Percentiles rank a stretch among this genome's conserved stretches.
phyloP scores from a whole-genome alignment of 2,113 vertebrate species.

The Furnarius figulus region DNA sequence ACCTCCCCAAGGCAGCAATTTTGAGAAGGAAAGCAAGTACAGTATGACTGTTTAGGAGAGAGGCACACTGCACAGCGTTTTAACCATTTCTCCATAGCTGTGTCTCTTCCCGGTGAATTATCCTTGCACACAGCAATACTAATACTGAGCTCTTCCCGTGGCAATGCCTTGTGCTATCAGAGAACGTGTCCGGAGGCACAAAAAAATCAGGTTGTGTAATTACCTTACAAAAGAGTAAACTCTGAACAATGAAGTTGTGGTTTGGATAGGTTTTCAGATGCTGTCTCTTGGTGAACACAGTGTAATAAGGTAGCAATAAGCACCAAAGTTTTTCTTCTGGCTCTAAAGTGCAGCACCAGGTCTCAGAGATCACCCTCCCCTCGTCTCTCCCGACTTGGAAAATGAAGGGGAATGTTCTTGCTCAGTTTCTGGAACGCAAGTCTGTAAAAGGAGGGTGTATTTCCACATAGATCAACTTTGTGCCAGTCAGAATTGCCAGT shows the following conservation, averaged over 20 bases:
- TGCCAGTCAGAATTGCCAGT: neutral
- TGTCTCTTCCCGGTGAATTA: neutral
- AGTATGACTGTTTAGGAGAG: neutral
- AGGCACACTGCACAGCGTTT: neutral
- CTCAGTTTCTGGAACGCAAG: neutral
- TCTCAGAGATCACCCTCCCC: neutral
- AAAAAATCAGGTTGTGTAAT: neutral
- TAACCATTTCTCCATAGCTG: neutral
- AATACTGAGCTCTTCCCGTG: neutral
- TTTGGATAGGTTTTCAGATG: neutral
- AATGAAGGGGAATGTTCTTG: neutral
- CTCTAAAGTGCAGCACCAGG: neutral
- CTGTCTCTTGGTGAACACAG: neutral
- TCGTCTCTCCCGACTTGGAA: neutral
- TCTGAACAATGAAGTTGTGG: neutral
- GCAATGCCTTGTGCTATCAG: neutral
- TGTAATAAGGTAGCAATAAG: neutral
- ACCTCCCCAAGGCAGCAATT: constrained; percentile 36
- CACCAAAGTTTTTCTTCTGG: neutral
- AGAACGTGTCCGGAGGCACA: neutral
- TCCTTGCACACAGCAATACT: neutral
- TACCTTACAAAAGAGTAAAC: neutral
- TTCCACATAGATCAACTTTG: neutral
- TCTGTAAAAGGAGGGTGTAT: neutral
- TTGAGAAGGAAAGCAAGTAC: neutral